These are phyloP conservation scores for Pogonus chalceus DNA, from an alignment of 1,140 invertebrate species.

Conservation along the genomic window DNA sequence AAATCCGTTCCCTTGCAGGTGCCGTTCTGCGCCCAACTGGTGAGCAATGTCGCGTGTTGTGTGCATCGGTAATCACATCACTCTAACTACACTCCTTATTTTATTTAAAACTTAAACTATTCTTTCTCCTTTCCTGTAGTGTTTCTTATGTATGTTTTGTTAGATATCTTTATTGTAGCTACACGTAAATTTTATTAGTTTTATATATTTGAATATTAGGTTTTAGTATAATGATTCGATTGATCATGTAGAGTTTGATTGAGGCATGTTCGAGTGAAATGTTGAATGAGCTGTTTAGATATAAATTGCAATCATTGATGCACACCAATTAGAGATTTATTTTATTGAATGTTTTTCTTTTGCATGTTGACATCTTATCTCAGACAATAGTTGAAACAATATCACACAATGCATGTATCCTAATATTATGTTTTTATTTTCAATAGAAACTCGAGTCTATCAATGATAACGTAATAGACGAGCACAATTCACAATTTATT, in stretches of 20 bases:
- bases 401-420: neutral
- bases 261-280: neutral
- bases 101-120: conserved; percentile 19
- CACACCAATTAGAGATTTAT: neutral
- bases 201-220: too few species aligned
- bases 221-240: too few species aligned
- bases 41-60: conserved; percentile 86
- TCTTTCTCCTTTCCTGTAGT: conserved; percentile 22
- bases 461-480: conserved; percentile 1
- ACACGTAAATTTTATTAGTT: too few species aligned
- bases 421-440: neutral
- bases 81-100: conserved; percentile 21
- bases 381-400: neutral
- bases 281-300: neutral
- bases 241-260: neutral
- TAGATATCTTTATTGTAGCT: conserved; percentile 1
- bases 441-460: neutral
- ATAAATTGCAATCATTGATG: neutral
- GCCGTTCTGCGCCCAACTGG: conserved; percentile 78
- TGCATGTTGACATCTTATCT: neutral
- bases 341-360: neutral
- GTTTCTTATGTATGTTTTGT: conserved; percentile 11
- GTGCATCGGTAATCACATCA: conserved; percentile 76
- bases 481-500: conserved; percentile 1
- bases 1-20: conserved; percentile 62